phyloP scores from a whole-genome alignment of 2,888 invertebrate genomes.

The Rhogogaster chlorosoma region DNA sequence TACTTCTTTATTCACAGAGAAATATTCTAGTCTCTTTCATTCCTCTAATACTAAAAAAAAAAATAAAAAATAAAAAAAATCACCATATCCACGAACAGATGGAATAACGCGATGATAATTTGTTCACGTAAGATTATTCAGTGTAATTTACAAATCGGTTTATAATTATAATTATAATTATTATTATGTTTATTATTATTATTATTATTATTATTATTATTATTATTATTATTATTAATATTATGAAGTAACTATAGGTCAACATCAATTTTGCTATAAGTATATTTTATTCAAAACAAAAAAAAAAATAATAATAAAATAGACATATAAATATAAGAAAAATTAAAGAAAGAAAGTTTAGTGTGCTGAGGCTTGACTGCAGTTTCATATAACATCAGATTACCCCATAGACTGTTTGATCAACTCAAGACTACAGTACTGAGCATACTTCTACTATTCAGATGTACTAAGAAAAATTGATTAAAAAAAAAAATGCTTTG shows the following conservation, averaged over 20 bases:
- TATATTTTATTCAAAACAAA: background rate
- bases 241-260: background rate
- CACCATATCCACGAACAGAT: background rate
- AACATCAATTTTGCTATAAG: constrained; percentile 27
- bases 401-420: background rate
- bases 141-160: constrained; percentile 38
- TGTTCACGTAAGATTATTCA: constrained; percentile 18
- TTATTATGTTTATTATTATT: too few relatives aligned
- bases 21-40: constrained; percentile 31
- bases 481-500: background rate
- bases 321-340: background rate
- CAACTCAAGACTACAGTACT: background rate
- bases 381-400: constrained; percentile 7
- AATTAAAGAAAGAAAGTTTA: background rate
- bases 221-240: too few relatives aligned
- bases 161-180: background rate
- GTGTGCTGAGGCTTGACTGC: background rate
- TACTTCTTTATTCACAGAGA: background rate
- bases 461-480: constrained; percentile 3
- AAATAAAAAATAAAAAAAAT: background rate
- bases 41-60: background rate
- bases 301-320: background rate
- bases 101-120: background rate
- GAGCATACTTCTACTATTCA: background rate
- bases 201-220: too few relatives aligned